Evolutionary conservation across 1,140 invertebrate genomes (phyloP).

Genomic region (Lycorma delicatula): DNA sequence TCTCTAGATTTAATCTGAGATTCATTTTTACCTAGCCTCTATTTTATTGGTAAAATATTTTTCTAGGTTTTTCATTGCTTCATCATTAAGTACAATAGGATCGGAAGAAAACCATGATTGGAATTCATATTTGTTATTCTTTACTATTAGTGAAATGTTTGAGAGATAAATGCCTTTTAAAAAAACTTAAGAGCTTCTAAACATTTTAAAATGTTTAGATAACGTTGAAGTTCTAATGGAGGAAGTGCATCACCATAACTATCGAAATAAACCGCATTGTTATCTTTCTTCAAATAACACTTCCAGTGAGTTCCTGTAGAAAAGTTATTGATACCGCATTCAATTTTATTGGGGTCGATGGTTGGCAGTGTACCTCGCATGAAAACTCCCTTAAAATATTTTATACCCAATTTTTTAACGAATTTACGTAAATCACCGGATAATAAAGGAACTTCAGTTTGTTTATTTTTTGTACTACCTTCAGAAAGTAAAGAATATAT

Average conservation of each 20-base stretch:
- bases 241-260: not conserved
- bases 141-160: too few species aligned
- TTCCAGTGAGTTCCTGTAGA: not conserved
- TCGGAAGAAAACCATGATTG: too few species aligned
- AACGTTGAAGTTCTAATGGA: not conserved
- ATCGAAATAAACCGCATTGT: not conserved
- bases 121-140: too few species aligned
- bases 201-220: too few species aligned
- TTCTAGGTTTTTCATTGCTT: too few species aligned
- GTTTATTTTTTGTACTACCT: not conserved
- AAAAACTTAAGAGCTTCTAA: too few species aligned
- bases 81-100: too few species aligned
- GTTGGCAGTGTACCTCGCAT: not conserved
- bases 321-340: constrained; percentile 4
- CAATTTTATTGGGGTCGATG: not conserved
- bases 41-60: too few species aligned
- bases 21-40: too few species aligned
- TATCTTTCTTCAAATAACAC: not conserved
- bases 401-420: not conserved
- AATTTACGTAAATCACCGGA: not conserved
- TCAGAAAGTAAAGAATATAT: not conserved
- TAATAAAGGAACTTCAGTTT: not conserved
- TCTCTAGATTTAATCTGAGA: too few species aligned
- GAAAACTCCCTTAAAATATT: constrained; percentile 4
- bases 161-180: too few species aligned